Evolutionary conservation across 2,797 vertebrate genomes (phyloP), one percentile per base, ranked within the genome.

Genomic region (Cryptoprocta ferox): DNA sequence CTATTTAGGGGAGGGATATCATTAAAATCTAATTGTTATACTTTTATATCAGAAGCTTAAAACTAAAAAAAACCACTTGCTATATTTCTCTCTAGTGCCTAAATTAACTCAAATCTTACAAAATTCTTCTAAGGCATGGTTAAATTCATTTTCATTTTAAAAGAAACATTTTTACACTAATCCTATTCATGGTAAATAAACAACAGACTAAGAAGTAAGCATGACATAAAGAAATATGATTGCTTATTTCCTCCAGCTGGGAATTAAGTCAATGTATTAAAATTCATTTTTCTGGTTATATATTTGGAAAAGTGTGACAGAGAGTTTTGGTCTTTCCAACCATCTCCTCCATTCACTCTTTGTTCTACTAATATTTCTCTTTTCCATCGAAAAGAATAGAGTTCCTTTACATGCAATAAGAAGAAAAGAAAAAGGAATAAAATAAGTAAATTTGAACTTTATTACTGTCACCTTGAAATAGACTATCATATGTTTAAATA

Each of bases 211-310:
- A 88, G 14, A 85, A 83, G 28, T 68, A 68, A 73, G 30, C 37
- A 70, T 42, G 63, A 37, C 10, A 48, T 48, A 66, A 91, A 88
- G 28, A 53, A 53, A 76, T 24, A 75, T 5, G 37, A 30, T 66
- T 65, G 4, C 80, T 93, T 95, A 53, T 66, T n/a, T 93, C 19
- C 26, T 86, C 71, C 37, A 93, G 11, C 28, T 84, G 63, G 37
- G 82, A 86, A 59, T 93, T 63, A 63, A 70, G 21, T 78, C 68
- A 97, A 45, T 24, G 24, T 61, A 63, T 59, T 93, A 42, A 91
- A 73, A 86, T 73, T 89, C 7, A 75, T 48, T 97, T 89, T 93
- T 86, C 73, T 81, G 89, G 59, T 63, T 53, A 71, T 28, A 53
- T 45, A 88, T 85, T n/a, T 94, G 30, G 56, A 19, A 53, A 95